Base-by-base conservation (phyloP, 2,113 vertebrate species). In the Leptobrachium ailaonicum region DNA sequence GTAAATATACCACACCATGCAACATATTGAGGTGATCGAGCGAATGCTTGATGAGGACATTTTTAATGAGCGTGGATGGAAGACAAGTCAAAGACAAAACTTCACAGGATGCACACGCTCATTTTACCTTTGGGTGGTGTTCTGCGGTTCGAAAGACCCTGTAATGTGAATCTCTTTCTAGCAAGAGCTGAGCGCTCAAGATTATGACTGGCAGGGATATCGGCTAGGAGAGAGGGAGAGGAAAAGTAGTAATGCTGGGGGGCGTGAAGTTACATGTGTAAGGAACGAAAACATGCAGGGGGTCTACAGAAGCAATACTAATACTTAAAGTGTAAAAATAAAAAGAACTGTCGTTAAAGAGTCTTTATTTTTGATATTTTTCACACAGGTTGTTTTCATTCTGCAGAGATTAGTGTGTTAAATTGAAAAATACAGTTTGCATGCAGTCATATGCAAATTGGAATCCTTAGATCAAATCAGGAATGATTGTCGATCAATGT, bases 131-230 rank as follows among this genome's bases (percentile, higher is more conserved):
- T 90, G 82, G 91, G 93, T 79, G 93, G 94, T 86, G 94, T 91
- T 90, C 95, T 94, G 89, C 95, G 92, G 87, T 96, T 95, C 85
- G 95, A 95, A 89, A 96, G 94, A 77, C 94, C 93, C 91, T 96
- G 95, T 86, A 96, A 93, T 86, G 93, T 95, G 93, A 96, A 96
- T 86, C 94, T 92, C 88, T 94, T 96, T 93, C 92, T 91, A 94
- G 94, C 92, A 82, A 94, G 94, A 87, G 91, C 92, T 85, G 92
- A 91, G 54, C 88, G 92, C 88, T 93, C 91, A 87, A 90, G 89
- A 84, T 89, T 92, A 91, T 90, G 88, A 88, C 90, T 92, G 89
- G 90, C 87, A 85, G 93, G 90, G 88, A 90, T 89, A 85, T 96
- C 94, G 80, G 87, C 94, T 96, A 91, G 85, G 93, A 92, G 81